Base-by-base conservation (phyloP, 1,140 invertebrate genomes). In the Akabosia matsudoensis region DNA sequence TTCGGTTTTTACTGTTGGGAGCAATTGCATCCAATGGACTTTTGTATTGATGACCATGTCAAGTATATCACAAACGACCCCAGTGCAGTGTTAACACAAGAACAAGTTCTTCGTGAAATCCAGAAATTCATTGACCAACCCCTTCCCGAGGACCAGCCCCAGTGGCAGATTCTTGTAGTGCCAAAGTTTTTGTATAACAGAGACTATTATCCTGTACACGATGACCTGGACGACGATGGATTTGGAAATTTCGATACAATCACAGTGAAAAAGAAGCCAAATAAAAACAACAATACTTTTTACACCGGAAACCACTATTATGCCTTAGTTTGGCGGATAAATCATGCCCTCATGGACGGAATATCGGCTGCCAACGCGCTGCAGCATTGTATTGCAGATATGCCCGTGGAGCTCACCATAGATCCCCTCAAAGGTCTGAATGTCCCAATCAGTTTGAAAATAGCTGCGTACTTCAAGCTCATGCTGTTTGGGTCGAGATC, bases 111-210 rank as follows among this genome's bases (percentile, higher is more conserved):
- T 64, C 37, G 34, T 24, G 70, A 76, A 56, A 74, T 80, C 13
- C 74, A 78, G 37, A 64, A 74, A 7, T 52, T 77, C 33, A 76
- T 73, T 56, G 79, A 80, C 30, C 45, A 74, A 18, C 76, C 76
- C 14, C 22, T 80, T 0, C 52, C 45, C 3, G n/a, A 45, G n/a
- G 74, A 76, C 18, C 45, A 33, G 22, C 79, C 79, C 0, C 76
- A 78, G 31, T 80, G 79, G 79, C 70, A 76, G 28, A 71, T 80
- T 33, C 45, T 78, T n/a, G 64, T 80, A 3, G 73, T 80, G 1
- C 79, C 79, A 24, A 74, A 56, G 18, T 74, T 74, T 22, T 26
- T 45, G 13, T 56, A 74, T 22, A 72, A 37, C 14, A 3, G 30
- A 22, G 61, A 67, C 61, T 31, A 67, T 10, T 31, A 30, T 31